Conservation (phyloP, 1,140 invertebrate species). For the Leucophenga varia region DNA sequence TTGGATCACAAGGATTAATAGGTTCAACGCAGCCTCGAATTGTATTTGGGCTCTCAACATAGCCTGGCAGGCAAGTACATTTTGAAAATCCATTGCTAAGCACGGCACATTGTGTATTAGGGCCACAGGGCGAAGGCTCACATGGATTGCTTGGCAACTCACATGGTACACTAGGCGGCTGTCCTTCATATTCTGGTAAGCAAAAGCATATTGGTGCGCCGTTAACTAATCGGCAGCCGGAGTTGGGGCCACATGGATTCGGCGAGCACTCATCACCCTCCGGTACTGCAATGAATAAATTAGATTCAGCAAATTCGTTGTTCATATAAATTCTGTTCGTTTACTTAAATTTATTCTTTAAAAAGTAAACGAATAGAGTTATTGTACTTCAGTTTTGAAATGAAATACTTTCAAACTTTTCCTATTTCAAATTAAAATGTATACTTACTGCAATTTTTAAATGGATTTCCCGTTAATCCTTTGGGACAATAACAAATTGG, state of each 20-base stretch:
- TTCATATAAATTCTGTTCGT: too few relatives aligned
- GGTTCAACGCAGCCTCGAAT: conserved; percentile 78
- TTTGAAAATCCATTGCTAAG: conserved; percentile 81
- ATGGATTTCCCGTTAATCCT: conserved; percentile 87
- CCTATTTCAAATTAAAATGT: too few relatives aligned
- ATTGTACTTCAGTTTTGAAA: too few relatives aligned
- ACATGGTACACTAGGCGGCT: conserved; percentile 67
- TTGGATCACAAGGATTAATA: conserved; percentile 77
- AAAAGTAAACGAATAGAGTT: too few relatives aligned
- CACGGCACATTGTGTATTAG: conserved; percentile 81
- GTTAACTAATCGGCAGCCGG: conserved; percentile 72
- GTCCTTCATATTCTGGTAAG: conserved; percentile 83
- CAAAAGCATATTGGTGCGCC: conserved; percentile 79
- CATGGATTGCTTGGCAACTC: conserved; percentile 69
- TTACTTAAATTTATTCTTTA: too few relatives aligned
- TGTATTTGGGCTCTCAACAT: conserved; percentile 83
- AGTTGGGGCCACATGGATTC: conserved; percentile 83
- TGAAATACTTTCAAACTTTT: conserved; percentile 28
- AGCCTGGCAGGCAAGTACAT: conserved; percentile 82
- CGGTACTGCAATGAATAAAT: conserved; percentile 69
- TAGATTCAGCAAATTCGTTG: not conserved
- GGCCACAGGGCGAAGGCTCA: conserved; percentile 81
- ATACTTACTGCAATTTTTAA: conserved; percentile 85
- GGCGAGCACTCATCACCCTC: conserved; percentile 80
- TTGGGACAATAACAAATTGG: conserved; percentile 88